Evolutionary conservation across 2,113 vertebrate genomes (phyloP).

Genomic region (Pelecanoides urinatrix): DNA sequence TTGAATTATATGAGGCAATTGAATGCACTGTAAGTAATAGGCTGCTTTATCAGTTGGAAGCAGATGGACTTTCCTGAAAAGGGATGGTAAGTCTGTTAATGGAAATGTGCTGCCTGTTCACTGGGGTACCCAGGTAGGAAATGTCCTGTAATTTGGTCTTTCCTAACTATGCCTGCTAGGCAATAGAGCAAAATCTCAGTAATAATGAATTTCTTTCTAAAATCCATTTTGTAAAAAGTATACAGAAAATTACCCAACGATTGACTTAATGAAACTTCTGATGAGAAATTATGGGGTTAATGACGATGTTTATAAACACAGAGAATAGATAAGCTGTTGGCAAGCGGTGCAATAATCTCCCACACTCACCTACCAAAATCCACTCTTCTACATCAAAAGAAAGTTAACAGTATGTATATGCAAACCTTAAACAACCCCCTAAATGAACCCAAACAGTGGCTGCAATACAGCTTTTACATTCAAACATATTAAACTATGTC

Average conservation of each 20-base stretch:
- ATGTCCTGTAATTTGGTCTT: not conserved
- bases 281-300: not conserved
- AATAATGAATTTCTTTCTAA: not conserved
- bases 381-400: not conserved
- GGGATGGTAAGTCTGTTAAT: not conserved
- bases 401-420: not conserved
- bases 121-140: not conserved
- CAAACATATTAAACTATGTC: not conserved
- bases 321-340: not conserved
- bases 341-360: not conserved
- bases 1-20: not conserved
- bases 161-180: not conserved
- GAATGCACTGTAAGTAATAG: not conserved
- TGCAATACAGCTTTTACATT: not conserved
- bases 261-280: not conserved
- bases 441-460: not conserved
- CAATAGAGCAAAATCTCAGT: not conserved
- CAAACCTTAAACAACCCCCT: not conserved
- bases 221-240: not conserved
- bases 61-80: not conserved
- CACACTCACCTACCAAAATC: not conserved
- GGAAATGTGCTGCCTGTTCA: not conserved
- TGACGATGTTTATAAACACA: not conserved
- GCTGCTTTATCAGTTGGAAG: constrained; percentile 20
- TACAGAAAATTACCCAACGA: not conserved